Evolutionary conservation across 2,888 invertebrate genomes (phyloP), one percentile per base, ranked within the genome.

Genomic region (Sarcophaga carnaria): DNA sequence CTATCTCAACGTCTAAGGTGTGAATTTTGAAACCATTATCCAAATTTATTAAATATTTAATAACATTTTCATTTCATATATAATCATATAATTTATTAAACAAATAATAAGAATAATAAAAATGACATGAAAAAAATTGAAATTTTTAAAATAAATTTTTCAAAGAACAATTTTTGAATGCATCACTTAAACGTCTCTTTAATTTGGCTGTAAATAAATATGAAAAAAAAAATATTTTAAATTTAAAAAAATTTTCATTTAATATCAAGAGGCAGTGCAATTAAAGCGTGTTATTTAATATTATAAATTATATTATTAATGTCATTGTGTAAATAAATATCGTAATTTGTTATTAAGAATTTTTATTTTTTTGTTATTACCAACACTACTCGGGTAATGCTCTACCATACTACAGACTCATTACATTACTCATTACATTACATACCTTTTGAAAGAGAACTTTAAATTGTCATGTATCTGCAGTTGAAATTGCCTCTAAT

Each of bases 171-270:
- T 90, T 91, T 90, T 91, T 92, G 85, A 92, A 92, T 89, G 92
- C 92, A 91, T 91, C 92, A 91, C 92, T 92, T 88, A 92, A 92
- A 86, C 92, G 92, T 91, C 92, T 92, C 91, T 91, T 92, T 86
- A 92, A 91, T 90, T 92, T 92, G 75, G 92, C 92, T 92, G 92
- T 86, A 92, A 92, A 82, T 91, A 92, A 88, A 90, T 89, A 89
- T 89, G 88, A 81, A 87, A 79, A 88, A 88, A 88, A 25, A 74
- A 89, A 89, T 90, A 89, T 89, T 88, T 89, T 86, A 86, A 85
- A 70, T 49, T 80, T 85, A 20, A 70, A 85, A 77, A 76, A 66
- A 14, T 54, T 0, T 54, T 54, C 17, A 54, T 54, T 12, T 14
- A 54, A 54, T 12, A 54, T 37, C 49, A 49, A 14, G 1, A 17